Evolutionary conservation across 2,888 invertebrate species (phyloP), one percentile per base, ranked within the genome.

Genomic region (Macaria notata): DNA sequence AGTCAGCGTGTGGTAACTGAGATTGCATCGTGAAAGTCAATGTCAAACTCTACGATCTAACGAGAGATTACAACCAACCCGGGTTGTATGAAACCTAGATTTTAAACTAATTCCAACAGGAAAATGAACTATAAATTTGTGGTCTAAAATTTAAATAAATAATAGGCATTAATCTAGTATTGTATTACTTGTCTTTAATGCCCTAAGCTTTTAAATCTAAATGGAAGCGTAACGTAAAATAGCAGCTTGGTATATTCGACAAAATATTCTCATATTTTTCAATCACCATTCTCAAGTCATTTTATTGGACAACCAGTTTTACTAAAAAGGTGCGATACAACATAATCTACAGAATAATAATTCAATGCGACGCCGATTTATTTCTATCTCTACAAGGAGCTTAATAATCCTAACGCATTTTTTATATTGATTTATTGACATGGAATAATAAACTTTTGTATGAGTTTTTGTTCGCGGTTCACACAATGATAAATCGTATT

Each of bases 311-410:
- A 56, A 51, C 57, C 38, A n/a, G 53, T 57, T 52, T 45, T 39
- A 36, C 45, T 36, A 9, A 57, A 9, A 46, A 49, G 49, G 53
- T 54, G 58, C 46, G 46, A 58, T 42, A 49, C 53, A 41, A 53
- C 30, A 33, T 19, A 52, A 45, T 52, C 31, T 31, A 36, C 7
- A 31, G 31, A 29, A 36, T 31, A 48, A 47, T 51, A 43, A 50
- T 46, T 31, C 5, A 36, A 33, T 30, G 46, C 42, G 29, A 46
- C 6, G 36, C 49, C 42, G 36, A 58, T 46, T 57, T 54, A 49
- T 46, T 54, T 9, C 43, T 52, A 38, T 45, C 59, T 49, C 8
- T 49, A 52, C 53, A 61, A 54, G 61, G 57, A 57, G n/a, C 52
- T 49, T 9, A 60, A 48, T 50, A 50, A 42, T 50, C 31, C 31